These are phyloP conservation scores for Leptinotarsa texana DNA, from an alignment of 1,140 invertebrate species.

Conservation along the genomic window DNA sequence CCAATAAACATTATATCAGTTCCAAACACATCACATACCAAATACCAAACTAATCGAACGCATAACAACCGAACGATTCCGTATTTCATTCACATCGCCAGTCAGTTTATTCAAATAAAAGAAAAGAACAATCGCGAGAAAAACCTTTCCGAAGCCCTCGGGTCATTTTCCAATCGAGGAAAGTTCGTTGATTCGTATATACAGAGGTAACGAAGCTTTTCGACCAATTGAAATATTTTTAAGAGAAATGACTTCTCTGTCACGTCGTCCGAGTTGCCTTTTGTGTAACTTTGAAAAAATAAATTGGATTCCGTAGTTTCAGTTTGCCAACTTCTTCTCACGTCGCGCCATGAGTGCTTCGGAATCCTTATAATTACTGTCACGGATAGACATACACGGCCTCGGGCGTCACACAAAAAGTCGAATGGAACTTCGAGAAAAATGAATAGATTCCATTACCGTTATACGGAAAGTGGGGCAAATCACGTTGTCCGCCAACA, in stretches of 20 bases:
- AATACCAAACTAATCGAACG: neutral
- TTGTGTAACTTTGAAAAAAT: slow-evolving; percentile 19
- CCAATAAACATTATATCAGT: no score
- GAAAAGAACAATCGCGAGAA: neutral
- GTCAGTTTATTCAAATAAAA: slow-evolving; percentile 1
- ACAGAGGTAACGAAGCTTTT: slow-evolving; percentile 22
- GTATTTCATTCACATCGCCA: neutral
- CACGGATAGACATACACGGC: neutral
- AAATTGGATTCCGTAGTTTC: slow-evolving; percentile 22
- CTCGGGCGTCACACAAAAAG: no score
- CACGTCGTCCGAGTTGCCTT: slow-evolving; percentile 13
- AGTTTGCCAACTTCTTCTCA: slow-evolving; percentile 19
- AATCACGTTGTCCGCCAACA: no score
- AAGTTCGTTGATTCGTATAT: slow-evolving; percentile 21
- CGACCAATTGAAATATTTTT: slow-evolving; percentile 21
- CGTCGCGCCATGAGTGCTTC: slow-evolving; percentile 1
- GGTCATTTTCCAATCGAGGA: slow-evolving; percentile 13
- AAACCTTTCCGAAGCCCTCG: neutral
- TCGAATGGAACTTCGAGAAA: no score
- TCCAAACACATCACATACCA: neutral
- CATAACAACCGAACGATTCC: neutral
- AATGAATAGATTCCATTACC: no score
- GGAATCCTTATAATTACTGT: slow-evolving; percentile 17
- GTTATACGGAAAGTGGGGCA: no score
- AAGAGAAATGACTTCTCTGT: neutral